Evolutionary conservation across 2,113 vertebrate genomes (phyloP).

Genomic region (Anguilla japonica): DNA sequence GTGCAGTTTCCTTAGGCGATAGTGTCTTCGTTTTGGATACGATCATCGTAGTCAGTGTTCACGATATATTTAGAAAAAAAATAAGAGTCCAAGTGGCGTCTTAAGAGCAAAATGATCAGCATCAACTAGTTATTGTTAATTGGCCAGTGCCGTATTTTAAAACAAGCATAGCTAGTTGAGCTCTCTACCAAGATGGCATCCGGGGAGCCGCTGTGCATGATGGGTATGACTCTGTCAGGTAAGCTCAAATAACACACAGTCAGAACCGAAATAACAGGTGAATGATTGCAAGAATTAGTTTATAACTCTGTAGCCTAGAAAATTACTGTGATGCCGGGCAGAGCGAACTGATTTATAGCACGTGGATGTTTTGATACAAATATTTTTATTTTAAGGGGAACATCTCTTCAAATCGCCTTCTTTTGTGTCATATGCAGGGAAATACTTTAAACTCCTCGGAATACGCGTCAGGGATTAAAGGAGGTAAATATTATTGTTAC

Average conservation of each 20-base stretch:
- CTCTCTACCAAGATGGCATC: conserved; percentile 16
- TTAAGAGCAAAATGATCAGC: background rate
- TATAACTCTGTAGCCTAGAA: background rate
- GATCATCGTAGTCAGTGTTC: background rate
- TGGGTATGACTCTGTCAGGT: conserved; percentile 66
- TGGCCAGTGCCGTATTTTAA: conserved; percentile 14
- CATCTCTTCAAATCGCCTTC: background rate
- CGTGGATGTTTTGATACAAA: background rate
- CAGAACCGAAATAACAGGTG: conserved; percentile 50
- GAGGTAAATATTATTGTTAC: conserved; percentile 18
- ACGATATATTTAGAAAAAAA: background rate
- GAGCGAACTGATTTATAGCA: background rate
- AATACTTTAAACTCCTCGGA: background rate
- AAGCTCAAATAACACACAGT: conserved; percentile 47
- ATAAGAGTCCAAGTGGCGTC: background rate
- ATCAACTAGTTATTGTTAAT: background rate
- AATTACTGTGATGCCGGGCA: background rate
- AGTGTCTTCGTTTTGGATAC: background rate
- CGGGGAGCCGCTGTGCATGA: conserved; percentile 55
- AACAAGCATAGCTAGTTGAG: conserved; percentile 39
- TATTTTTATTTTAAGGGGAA: conserved; percentile 4
- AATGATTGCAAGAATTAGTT: conserved; percentile 36
- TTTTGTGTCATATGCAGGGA: conserved; percentile 1
- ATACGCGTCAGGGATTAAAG: background rate
- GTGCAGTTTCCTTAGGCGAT: background rate